Base-by-base conservation (phyloP, 2,888 invertebrate species). In the Hermaeophaga mercurialis region DNA sequence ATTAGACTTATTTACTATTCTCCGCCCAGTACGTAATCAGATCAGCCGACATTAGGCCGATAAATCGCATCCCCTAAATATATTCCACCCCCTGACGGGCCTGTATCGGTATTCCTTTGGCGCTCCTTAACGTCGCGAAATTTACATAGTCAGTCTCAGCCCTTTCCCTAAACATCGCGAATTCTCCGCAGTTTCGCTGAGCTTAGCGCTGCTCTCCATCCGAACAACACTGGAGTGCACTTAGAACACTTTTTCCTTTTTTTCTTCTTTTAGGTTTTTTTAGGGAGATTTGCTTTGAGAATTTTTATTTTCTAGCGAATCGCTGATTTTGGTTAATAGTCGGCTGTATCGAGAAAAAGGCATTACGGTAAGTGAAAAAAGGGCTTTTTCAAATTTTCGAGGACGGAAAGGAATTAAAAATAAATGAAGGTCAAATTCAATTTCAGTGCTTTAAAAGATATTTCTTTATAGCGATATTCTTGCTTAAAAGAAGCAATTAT, bases 191-290 rank as follows among this genome's bases (percentile, higher is more conserved):
- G 59, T 62, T 64, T 64, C 62, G 63, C 65, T 63, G 61, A 59
- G 58, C 58, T 56, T 57, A 49, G 60, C 61, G 58, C 54, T 55
- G 58, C 61, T 52, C 36, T 54, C 62, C 54, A 62, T 59, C 56
- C 61, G 47, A 64, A 63, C 61, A 61, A 64, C 64, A 61, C 57
- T 56, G 59, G 56, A 66, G 64, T 63, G 64, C 64, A 63, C 66
- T 66, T 61, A 62, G 45, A 61, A 61, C 54, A 49, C 47, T 49
- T 62, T 58, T 58, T 58, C 22, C 19, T 43, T 36, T 52, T 43
- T 19, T 12, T 33, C 44, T 52, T 18, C 31, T 15, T 22, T 22
- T 22, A 6, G 22, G 4, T 43, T 43, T 17, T 7, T 12, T n/a
- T 11, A 24, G 22, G 22, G 14, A 41, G 38, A 41, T 54, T 54